Evolutionary conservation across 37 sponge, comb jelly and placozoan species (phyloP), one percentile per base, ranked within the genome.

Genomic region (Aphrocallistes beatrix): DNA sequence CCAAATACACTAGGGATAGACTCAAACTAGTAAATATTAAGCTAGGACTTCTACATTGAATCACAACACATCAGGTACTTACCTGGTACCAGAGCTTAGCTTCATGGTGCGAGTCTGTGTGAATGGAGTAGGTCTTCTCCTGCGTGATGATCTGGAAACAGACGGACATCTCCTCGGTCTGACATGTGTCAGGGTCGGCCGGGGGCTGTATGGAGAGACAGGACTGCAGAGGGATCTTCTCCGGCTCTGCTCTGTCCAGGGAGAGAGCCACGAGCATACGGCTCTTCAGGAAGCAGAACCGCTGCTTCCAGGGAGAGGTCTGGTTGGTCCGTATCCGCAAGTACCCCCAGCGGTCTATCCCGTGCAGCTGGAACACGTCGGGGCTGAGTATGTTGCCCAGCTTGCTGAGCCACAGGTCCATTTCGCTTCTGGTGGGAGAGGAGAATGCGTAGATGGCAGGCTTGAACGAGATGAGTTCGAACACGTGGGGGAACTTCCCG

Each of bases 331-430:
- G 75, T 13, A 60, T 60, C 75, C n/a, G 28, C 75, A 60, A 30
- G 34, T 60, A 60, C 28, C 75, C 75, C 75, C 75, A 60, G 6
- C n/a, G 25, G 75, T 60, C 75, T 3, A 60, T 25, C 3, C 75
- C 75, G 75, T 60, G 75, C 75, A 60, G 75, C 75, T 60, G 75
- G 75, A 60, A 60, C 25, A 60, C 75, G 34, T 60, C 75, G 6
- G 75, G 75, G 75, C n/a, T 60, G 3, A 60, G 10, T 19, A 60
- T 30, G 34, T 13, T 60, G 3, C 75, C 34, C 21, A 60, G 8
- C 34, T 60, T 21, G 25, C 34, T 3, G 32, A 32, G 8, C 75
- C 75, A 60, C 25, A 25, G 25, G 28, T 3, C 34, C 75, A 60
- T 60, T 30, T 60, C 75, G 25, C 28, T 3, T 3, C n/a, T 60